Evolutionary conservation across 2,888 invertebrate genomes (phyloP).

Genomic region (Endotricha flammealis): DNA sequence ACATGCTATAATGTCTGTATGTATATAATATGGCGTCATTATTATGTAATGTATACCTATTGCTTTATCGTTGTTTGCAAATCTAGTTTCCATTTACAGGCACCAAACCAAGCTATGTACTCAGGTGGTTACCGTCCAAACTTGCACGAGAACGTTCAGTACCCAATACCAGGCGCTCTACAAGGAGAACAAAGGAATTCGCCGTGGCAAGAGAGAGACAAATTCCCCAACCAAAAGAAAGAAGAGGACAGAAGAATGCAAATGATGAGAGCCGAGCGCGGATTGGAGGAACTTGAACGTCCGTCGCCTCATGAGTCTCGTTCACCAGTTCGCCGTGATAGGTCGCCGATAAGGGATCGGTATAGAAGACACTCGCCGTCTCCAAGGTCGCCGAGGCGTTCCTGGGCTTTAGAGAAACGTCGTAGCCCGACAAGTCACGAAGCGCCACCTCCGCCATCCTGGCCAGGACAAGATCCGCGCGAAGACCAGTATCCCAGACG

Average conservation of each 20-base stretch:
- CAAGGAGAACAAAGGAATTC: slow-evolving; percentile 25
- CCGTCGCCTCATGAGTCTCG: slow-evolving; percentile 41
- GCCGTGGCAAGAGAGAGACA: slow-evolving; percentile 46
- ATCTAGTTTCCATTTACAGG: slow-evolving; percentile 68
- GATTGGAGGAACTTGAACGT: slow-evolving; percentile 23
- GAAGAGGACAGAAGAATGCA: slow-evolving; percentile 41
- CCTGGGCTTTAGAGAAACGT: slow-evolving; percentile 65
- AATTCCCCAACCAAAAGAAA: slow-evolving; percentile 29
- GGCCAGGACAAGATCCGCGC: slow-evolving; percentile 45
- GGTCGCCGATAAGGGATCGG: slow-evolving; percentile 52
- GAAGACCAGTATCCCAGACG: slow-evolving; percentile 23
- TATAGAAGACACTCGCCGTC: slow-evolving; percentile 53
- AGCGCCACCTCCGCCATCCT: slow-evolving; percentile 57
- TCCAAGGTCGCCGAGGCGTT: slow-evolving; percentile 56
- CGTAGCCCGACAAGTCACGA: slow-evolving; percentile 45
- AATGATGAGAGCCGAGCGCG: slow-evolving; percentile 26
- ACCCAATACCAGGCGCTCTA: slow-evolving; percentile 29
- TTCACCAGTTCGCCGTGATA: slow-evolving; percentile 47
- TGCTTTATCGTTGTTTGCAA: slow-evolving; percentile 42
- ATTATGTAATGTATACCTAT: too few species aligned
- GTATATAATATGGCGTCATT: too few species aligned
- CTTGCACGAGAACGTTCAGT: slow-evolving; percentile 38
- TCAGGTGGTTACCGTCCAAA: slow-evolving; percentile 57
- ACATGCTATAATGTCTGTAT: too few species aligned
- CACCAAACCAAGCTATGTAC: slow-evolving; percentile 60